A percentile compares a stretch with the other conserved stretches of the same genome.
Evolutionary conservation across 2,113 vertebrate genomes (phyloP).

Genomic region (Blennius ocellaris): DNA sequence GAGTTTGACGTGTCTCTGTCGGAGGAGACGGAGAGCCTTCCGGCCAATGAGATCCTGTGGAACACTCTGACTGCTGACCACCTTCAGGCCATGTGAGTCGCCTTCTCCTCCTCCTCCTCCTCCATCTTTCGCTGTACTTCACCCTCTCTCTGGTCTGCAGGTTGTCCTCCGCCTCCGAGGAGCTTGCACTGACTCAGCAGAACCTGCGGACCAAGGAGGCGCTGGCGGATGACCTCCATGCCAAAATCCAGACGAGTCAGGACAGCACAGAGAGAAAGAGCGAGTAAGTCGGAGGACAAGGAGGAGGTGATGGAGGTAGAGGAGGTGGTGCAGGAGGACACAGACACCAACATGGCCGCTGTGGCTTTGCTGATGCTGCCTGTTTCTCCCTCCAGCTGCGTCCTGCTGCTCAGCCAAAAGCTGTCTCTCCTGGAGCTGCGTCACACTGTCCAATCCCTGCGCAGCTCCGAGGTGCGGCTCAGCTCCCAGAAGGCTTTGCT

Average conservation of each 20-base stretch:
- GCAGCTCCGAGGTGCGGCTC: conserved; percentile 90
- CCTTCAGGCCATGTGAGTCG: conserved; percentile 90
- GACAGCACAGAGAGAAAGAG: conserved; percentile 89
- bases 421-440: conserved; percentile 92
- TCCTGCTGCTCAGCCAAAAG: conserved; percentile 90
- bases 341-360: neutral
- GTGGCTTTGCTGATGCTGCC: neutral
- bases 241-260: conserved; percentile 90
- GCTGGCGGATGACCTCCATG: conserved; percentile 88
- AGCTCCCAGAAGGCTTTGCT: conserved; percentile 92
- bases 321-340: too few species aligned
- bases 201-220: conserved; percentile 91
- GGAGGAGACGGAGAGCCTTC: conserved; percentile 94
- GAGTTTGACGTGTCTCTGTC: conserved; percentile 91
- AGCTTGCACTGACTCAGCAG: conserved; percentile 91
- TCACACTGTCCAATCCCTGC: conserved; percentile 92
- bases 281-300: conserved; percentile 81
- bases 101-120: neutral
- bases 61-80: conserved; percentile 96
- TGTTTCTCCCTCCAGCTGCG: conserved; percentile 53
- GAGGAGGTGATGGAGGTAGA: neutral
- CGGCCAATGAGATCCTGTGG: conserved; percentile 96
- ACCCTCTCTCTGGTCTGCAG: conserved; percentile 68
- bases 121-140: neutral
- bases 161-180: conserved; percentile 91